Evolutionary conservation across 2,888 invertebrate genomes (phyloP), one percentile per base, ranked within the genome.

Genomic region (Caenorhabditis virilis): DNA sequence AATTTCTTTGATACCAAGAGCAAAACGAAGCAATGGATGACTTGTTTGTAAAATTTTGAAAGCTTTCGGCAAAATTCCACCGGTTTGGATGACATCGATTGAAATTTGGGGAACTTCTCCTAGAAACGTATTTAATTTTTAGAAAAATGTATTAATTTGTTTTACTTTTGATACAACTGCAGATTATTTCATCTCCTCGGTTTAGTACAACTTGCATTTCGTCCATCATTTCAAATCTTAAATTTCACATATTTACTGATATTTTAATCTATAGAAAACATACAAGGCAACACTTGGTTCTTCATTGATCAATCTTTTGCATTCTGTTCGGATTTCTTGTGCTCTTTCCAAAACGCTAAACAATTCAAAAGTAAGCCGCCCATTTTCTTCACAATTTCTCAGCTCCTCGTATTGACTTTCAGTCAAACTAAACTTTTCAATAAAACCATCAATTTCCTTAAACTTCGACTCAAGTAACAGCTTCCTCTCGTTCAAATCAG

Each of bases 191-290:
- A 23, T 49, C 48, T 13, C 62, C 48, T 38, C 52, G 26, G 9
- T 62, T 56, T 26, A 55, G 46, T 11, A 57, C 52, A 15, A 53
- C 52, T 25, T 62, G 62, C 56, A 62, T 56, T 39, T 56, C 48
- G 16, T 62, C 62, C 47, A 56, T 52, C 0, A 62, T 56, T 47
- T 62, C 62, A 25, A 62, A 62, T 15, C 42, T 42, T 2, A 3
- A 42, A 42, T 25, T 2, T 25, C n/a, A 13, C n/a, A 9, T 41
- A 7, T 15, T 41, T 41, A 11, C 16, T 9, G 5, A 36, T 25
- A 25, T 39, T 39, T 39, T 11, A 22, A 42, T 16, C 5, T 25
- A 7, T 41, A 20, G 20, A 13, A 5, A 25, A 42, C 42, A 16
- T 23, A 42, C 9, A 56, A 56, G 1, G 62, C 62, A 15, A 56